Conservation (phyloP, 2,113 vertebrate species). For the Bombycilla garrulus region DNA sequence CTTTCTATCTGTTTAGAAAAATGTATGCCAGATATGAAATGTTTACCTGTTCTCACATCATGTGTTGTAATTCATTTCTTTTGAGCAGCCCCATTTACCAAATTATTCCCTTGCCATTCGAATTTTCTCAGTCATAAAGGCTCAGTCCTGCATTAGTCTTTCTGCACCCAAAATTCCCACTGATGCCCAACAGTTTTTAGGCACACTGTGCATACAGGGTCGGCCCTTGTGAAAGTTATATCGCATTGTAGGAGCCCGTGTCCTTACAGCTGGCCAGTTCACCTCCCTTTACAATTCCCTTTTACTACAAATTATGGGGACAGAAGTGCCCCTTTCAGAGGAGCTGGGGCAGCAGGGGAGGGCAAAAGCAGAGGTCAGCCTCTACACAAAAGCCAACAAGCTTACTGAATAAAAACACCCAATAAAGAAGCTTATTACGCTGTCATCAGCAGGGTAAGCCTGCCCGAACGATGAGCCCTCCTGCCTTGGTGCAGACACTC, state of each 20-base stretch:
- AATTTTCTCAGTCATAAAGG: neutral
- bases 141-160: neutral
- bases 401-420: constrained; percentile 65
- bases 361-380: constrained; percentile 63
- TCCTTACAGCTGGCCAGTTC: neutral
- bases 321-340: constrained; percentile 50
- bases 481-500: neutral
- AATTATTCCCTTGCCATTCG: neutral
- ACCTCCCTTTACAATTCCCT: constrained; percentile 18
- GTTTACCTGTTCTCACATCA: constrained; percentile 38
- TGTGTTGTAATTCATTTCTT: neutral
- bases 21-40: neutral
- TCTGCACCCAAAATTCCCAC: neutral
- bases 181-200: neutral
- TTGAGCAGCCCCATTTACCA: neutral
- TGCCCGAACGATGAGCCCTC: constrained; percentile 14
- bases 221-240: neutral
- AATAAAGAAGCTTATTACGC: constrained; percentile 70
- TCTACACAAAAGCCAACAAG: constrained; percentile 68
- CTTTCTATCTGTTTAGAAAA: constrained; percentile 2
- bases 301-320: constrained; percentile 50
- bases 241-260: neutral
- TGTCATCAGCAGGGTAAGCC: constrained; percentile 53
- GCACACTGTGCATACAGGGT: rapidly evolving
- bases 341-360: neutral